Base-by-base conservation (phyloP, 2,888 invertebrate genomes). In the Lingula anatina region DNA sequence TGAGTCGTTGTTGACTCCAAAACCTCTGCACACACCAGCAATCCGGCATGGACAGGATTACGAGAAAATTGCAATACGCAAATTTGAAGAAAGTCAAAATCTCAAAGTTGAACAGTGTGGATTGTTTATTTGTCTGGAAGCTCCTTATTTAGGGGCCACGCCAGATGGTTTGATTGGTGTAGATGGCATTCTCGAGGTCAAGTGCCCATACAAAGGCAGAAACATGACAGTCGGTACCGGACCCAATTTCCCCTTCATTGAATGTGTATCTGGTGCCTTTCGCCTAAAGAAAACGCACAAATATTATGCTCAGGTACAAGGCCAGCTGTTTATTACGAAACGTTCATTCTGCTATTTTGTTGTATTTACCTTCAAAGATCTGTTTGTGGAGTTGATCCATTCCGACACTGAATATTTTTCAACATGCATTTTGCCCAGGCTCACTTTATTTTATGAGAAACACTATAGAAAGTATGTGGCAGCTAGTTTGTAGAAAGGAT, bases 281-380 rank as follows among this genome's bases (percentile, higher is more conserved):
- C 20, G 24, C 24, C 41, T 57, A 12, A 53, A 51, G 38, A 24
- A 42, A 18, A 31, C 23, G n/a, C 42, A 42, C 31, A 49, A 47
- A 9, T 56, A 56, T 46, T 56, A 51, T 45, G 27, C 44, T 45
- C 54, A 58, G 37, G 26, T 56, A 21, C 56, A 58, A 40, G 56
- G 56, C 25, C 56, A 58, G 45, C 20, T 58, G 41, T 44, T 25
- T 26, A 42, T 55, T 12, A 46, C 37, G 26, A 42, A 48, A 15
- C 35, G 46, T 35, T 27, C 7, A 26, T 7, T n/a, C n/a, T 49
- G 53, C 39, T 46, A 39, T 47, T 54, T 56, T 47, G 42, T 49
- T 25, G 49, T 56, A 9, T 54, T 35, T 40, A 56, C 56, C 28
- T 48, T 47, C 40, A 5, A 12, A 35, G 55, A 55, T 27, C 12